phyloP scores from a whole-genome alignment of 2,888 invertebrate genomes.

The Dexiosoma caninum region DNA sequence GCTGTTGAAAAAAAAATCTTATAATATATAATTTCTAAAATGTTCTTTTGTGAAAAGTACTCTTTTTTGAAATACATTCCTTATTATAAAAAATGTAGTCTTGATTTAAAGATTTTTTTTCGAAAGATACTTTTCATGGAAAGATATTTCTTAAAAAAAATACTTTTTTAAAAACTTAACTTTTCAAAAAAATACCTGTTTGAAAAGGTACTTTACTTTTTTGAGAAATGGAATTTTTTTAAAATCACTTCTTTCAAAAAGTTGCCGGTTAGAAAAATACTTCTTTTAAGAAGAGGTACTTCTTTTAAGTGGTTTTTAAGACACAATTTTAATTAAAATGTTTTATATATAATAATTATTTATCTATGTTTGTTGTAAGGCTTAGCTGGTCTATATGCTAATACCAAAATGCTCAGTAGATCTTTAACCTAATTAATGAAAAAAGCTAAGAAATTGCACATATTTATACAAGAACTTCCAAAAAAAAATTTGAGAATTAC shows the following conservation, averaged over 20 bases:
- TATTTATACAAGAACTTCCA: no score
- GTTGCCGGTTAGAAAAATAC: background rate
- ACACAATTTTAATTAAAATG: background rate
- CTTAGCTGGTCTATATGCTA: no score
- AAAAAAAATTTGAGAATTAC: no score
- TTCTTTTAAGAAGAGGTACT: background rate
- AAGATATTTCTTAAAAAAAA: no score
- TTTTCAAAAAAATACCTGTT: background rate
- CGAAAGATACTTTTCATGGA: background rate
- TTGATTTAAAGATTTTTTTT: background rate
- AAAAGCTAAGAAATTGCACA: no score
- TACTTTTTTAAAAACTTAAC: no score
- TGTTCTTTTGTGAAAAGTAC: background rate
- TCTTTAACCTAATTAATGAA: no score
- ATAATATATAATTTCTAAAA: background rate
- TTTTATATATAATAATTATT: no score
- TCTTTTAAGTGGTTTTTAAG: background rate
- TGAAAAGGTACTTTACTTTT: background rate
- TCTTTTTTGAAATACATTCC: background rate
- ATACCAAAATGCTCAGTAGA: no score
- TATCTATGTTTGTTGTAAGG: no score
- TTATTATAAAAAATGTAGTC: background rate
- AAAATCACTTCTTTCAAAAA: no score
- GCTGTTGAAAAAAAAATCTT: background rate
- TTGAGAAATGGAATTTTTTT: background rate